Evolutionary conservation across 2,888 invertebrate species (phyloP).

Genomic region (Nephrotoma guestfalica): DNA sequence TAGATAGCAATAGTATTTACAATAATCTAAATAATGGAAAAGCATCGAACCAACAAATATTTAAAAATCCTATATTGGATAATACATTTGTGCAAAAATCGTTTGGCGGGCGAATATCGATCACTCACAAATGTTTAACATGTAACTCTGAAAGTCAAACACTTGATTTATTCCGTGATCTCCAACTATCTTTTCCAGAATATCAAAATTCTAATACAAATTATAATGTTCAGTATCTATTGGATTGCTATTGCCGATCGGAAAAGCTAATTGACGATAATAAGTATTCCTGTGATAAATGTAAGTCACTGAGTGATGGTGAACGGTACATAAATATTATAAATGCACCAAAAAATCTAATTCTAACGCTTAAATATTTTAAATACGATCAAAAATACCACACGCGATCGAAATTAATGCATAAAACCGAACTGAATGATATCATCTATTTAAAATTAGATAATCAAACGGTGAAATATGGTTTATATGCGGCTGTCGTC

Average conservation of each 20-base stretch:
- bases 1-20: neutral
- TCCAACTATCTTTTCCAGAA: slow-evolving; percentile 63
- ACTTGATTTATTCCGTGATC: slow-evolving; percentile 64
- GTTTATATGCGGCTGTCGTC: slow-evolving; percentile 68
- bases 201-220: slow-evolving; percentile 17
- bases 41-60: neutral
- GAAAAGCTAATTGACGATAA: slow-evolving; percentile 70
- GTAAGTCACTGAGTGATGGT: slow-evolving; percentile 60
- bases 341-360: slow-evolving; percentile 60
- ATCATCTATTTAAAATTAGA: slow-evolving; percentile 36
- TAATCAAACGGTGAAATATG: slow-evolving; percentile 38
- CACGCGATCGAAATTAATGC: slow-evolving; percentile 65
- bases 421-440: slow-evolving; percentile 46
- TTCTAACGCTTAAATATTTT: slow-evolving; percentile 70
- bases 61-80: neutral
- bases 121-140: slow-evolving; percentile 56
- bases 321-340: slow-evolving; percentile 53
- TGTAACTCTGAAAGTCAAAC: slow-evolving; percentile 59
- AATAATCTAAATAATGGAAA: neutral
- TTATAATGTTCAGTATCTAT: slow-evolving; percentile 58
- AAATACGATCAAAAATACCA: slow-evolving; percentile 55
- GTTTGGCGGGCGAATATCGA: slow-evolving; percentile 62
- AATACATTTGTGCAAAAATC: slow-evolving; percentile 41
- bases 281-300: slow-evolving; percentile 65
- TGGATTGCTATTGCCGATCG: slow-evolving; percentile 62